Evolutionary conservation across 2,113 vertebrate species (phyloP), one percentile per base, ranked within the genome.

Genomic region (Desmodus rotundus): DNA sequence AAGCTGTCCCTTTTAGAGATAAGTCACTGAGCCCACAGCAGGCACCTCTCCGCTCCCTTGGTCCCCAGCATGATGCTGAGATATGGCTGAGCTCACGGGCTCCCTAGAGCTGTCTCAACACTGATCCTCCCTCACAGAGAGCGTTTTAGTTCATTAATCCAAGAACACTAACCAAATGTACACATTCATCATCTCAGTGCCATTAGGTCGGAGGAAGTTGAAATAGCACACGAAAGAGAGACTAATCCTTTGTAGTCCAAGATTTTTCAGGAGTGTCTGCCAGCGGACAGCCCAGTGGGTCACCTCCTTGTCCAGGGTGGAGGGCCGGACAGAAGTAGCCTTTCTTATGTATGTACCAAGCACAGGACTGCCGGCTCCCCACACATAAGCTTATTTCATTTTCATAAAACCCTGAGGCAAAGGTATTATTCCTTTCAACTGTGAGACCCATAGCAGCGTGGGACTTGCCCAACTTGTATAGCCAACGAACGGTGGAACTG

Each of bases 401-500:
- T 54, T 80, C 65, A 15, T 2, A 52, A 13, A 19, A 65, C 33
- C 74, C 24, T 28, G n/a, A 45, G 41, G 24, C 28, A 50, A 76
- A 68, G 10, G 43, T 50, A 11, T 43, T 28, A 20, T 10, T 84
- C 36, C 28, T 91, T n/a, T 80, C 68, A 13, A 15, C 19, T n/a
- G 31, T 58, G 38, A 87, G 20, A 28, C 76, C 6, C 3, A 65
- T 3, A 74, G 26, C 52, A 15, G 11, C 7, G 56, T 68, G 38
- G 50, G 31, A 14, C 20, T n/a, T 24, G 4, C 74, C 7, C 41
- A 41, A 17, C 9, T 26, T 2, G 10, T 26, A 38, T 2, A n/a
- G 72, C 28, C 31, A 4, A 45, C 36, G 3, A 28, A 0, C 0
- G 0, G 15, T 28, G 38, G 45, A 67, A 20, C 68, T 22, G 24